Evolutionary conservation across 2,113 vertebrate species (phyloP).

Genomic region (Cololabis saira): DNA sequence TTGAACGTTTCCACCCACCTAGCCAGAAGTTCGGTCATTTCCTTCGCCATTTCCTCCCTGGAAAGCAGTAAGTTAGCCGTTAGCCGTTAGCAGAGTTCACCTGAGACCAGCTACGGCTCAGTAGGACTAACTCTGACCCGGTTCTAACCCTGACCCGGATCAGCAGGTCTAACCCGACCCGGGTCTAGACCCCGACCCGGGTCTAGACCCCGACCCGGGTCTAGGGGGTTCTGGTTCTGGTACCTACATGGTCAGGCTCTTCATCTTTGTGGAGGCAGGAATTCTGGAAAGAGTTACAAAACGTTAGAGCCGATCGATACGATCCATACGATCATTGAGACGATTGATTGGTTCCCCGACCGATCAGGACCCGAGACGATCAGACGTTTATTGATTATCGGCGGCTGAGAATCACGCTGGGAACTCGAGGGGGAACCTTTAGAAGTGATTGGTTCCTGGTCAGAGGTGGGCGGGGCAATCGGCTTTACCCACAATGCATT

Average conservation of each 20-base stretch:
- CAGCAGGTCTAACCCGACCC: no score
- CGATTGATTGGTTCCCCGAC: no score
- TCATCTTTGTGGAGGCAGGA: constrained; percentile 73
- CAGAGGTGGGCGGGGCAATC: background rate
- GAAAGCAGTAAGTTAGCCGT: constrained; percentile 69
- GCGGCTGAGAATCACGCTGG: background rate
- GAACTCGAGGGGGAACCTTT: background rate
- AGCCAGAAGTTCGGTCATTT: constrained; percentile 93
- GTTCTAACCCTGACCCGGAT: no score
- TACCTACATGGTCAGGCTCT: constrained; percentile 93
- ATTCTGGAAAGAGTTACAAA: constrained; percentile 84
- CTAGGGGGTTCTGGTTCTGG: background rate
- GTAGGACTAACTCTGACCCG: no score
- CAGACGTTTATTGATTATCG: background rate
- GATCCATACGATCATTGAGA: constrained; percentile 44
- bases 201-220: no score
- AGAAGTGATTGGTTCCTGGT: background rate
- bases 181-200: no score
- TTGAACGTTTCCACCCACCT: constrained; percentile 86
- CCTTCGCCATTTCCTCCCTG: constrained; percentile 97
- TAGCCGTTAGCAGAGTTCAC: constrained; percentile 5
- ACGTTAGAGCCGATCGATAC: constrained; percentile 63
- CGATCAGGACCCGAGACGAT: constrained; percentile 27
- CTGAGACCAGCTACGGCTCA: no score
- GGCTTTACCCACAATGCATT: no score